Evolutionary conservation across 2,888 invertebrate species (phyloP).

Genomic region (Hipparchia semele): DNA sequence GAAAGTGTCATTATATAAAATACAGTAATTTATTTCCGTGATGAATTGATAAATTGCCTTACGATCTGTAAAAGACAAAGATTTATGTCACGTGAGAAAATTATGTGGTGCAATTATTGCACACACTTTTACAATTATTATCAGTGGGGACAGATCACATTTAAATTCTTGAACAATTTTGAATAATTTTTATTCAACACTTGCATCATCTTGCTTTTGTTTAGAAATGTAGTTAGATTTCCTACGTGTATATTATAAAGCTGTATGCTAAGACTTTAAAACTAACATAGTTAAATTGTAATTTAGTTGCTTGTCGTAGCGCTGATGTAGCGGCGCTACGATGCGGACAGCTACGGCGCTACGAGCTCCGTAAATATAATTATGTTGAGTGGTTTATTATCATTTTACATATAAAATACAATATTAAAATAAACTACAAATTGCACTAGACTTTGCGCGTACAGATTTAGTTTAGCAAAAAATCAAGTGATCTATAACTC

Average conservation of each 20-base stretch:
- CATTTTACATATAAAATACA: constrained; percentile 28
- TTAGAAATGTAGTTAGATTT: background rate
- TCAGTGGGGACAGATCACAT: too few relatives aligned
- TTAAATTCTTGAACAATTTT: too few relatives aligned
- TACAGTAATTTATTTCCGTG: too few relatives aligned
- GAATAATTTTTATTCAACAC: background rate
- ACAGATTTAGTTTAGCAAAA: background rate
- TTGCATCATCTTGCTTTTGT: background rate
- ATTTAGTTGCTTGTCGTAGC: constrained; percentile 21
- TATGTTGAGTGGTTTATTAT: constrained; percentile 34
- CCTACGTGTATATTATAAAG: constrained; percentile 1
- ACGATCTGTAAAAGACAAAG: too few relatives aligned
- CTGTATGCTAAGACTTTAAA: constrained; percentile 9
- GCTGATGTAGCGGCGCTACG: constrained; percentile 23
- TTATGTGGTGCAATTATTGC: too few relatives aligned
- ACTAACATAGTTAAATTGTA: constrained; percentile 21
- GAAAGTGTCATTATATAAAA: too few relatives aligned
- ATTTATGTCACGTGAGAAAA: too few relatives aligned
- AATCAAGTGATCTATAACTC: too few relatives aligned
- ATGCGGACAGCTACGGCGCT: constrained; percentile 15
- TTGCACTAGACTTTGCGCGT: background rate
- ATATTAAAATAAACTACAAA: constrained; percentile 7
- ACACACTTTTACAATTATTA: too few relatives aligned
- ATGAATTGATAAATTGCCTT: too few relatives aligned
- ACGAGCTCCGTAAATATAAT: constrained; percentile 36